A percentile compares a stretch with the other conserved stretches of the same genome.
Conservation (phyloP, 35 echinoderm and acorn worm species). For the Ophiothrix spiculata region DNA sequence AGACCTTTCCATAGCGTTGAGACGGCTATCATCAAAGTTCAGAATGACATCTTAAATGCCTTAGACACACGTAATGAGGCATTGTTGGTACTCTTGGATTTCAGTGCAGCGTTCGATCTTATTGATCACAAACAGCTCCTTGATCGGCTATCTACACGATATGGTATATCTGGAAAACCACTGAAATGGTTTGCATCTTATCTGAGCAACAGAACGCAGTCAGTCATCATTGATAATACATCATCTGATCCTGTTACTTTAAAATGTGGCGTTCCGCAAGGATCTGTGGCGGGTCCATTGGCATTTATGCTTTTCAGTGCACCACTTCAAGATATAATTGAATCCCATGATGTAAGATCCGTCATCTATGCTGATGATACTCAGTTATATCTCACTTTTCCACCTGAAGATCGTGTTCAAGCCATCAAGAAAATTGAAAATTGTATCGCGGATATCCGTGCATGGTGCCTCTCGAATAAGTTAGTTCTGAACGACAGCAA, state of each 20-base stretch:
- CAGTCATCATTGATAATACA: neutral
- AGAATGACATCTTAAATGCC: conserved; percentile 47
- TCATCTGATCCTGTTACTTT: neutral
- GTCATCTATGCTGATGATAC: neutral
- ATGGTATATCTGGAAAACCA: conserved; percentile 28
- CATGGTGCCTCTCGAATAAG: too few species aligned
- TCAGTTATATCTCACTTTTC: neutral
- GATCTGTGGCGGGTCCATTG: neutral
- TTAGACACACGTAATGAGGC: conserved; percentile 45
- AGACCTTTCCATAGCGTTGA: conserved; percentile 37
- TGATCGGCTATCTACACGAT: conserved; percentile 24
- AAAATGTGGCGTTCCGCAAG: neutral
- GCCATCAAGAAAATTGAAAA: too few species aligned
- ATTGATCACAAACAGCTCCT: conserved; percentile 49
- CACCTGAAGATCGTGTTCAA: too few species aligned
- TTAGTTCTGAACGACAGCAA: neutral
- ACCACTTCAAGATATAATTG: neutral
- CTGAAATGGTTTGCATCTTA: conserved; percentile 41
- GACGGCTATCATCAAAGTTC: conserved; percentile 43
- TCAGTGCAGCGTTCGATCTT: conserved; percentile 70
- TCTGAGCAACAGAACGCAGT: neutral
- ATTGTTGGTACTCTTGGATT: conserved; percentile 53
- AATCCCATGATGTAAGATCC: neutral
- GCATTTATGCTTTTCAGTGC: neutral
- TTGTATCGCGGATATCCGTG: neutral